A percentile compares a stretch with the other conserved stretches of the same genome.
Conservation (phyloP, 2,113 vertebrate genomes). For the Phoxinus phoxinus region DNA sequence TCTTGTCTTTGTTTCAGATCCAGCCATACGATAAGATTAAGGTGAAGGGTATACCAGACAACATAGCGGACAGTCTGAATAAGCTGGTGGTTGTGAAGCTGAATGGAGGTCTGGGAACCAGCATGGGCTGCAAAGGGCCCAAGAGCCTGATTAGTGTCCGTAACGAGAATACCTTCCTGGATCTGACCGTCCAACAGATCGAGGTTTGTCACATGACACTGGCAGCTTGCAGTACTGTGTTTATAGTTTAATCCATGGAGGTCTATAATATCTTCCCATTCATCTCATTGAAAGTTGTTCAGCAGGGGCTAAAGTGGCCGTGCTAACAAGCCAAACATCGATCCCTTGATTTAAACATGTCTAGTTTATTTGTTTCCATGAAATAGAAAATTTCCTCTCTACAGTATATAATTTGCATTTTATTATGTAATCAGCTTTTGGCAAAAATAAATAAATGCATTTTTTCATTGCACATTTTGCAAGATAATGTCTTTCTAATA, state of each 20-base stretch:
- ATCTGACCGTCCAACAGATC: conserved; percentile 96
- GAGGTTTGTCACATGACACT: conserved; percentile 77
- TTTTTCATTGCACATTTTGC: background rate
- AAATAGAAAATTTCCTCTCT: background rate
- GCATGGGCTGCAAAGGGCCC: conserved; percentile 97
- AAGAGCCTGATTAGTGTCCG: conserved; percentile 97
- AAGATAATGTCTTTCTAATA: background rate
- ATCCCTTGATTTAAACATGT: background rate
- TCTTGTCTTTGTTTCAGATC: conserved; percentile 76
- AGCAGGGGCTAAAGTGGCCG: background rate
- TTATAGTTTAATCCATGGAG: background rate
- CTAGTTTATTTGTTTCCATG: background rate
- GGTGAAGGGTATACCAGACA: conserved; percentile 82
- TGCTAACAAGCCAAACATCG: background rate
- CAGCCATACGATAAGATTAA: conserved; percentile 93
- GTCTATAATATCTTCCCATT: background rate
- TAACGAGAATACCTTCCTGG: conserved; percentile 97
- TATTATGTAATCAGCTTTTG: background rate
- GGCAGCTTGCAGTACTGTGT: background rate
- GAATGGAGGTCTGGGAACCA: conserved; percentile 95
- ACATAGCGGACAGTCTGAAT: conserved; percentile 85
- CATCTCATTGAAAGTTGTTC: background rate
- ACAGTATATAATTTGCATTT: background rate
- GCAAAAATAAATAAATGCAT: background rate
- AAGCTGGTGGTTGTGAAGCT: conserved; percentile 96